Percentiles rank a stretch among this genome's conserved stretches.
These are phyloP conservation scores for Mohoua ochrocephala DNA, from an alignment of 2,113 vertebrate genomes.

Conservation along the genomic window DNA sequence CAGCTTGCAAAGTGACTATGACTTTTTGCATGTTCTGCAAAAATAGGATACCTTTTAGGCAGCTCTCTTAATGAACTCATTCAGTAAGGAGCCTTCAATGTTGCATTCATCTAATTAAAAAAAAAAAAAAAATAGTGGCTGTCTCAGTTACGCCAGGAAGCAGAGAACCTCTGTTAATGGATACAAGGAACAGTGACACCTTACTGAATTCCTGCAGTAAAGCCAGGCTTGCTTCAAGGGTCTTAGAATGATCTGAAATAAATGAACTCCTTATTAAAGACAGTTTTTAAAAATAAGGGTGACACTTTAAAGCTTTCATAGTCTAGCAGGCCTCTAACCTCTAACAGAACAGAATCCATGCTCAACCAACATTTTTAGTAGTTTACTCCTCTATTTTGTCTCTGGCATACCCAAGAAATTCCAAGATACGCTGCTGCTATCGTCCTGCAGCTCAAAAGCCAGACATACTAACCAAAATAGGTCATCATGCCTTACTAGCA, in stretches of 20 bases:
- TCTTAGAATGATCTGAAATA: neutral
- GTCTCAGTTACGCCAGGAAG: neutral
- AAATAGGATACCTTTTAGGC: constrained; percentile 7
- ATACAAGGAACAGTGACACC: neutral
- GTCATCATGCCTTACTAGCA: neutral
- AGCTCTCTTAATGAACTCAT: neutral
- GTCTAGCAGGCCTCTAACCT: neutral
- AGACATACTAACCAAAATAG: neutral
- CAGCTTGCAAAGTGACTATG: neutral
- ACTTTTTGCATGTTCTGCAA: constrained; percentile 25
- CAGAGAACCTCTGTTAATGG: neutral
- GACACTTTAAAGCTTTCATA: neutral
- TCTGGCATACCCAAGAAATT: neutral
- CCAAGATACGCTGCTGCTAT: neutral
- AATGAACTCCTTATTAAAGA: neutral
- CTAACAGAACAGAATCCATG: neutral
- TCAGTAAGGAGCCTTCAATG: constrained; percentile 8
- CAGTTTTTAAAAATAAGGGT: neutral
- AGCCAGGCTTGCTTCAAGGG: neutral
- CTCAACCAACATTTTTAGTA: neutral
- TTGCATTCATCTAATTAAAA: neutral
- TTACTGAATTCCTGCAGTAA: neutral
- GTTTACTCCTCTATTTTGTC: neutral
- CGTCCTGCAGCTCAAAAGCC: neutral
- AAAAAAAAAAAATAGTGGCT: neutral